Conservation (phyloP, 2,113 vertebrate genomes). For the Symphodus melops region DNA sequence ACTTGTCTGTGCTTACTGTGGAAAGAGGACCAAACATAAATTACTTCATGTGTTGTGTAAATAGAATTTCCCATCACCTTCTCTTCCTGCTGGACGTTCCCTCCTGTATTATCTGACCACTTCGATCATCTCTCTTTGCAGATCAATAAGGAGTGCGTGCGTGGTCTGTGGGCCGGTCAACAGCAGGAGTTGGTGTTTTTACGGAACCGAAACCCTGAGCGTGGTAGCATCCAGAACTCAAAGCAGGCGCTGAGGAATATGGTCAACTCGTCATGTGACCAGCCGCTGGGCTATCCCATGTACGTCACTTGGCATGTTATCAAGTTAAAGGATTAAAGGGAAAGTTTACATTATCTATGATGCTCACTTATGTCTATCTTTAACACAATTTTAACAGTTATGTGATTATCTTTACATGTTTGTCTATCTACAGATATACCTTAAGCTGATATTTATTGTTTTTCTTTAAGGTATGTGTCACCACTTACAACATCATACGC, state of each 20-base stretch:
- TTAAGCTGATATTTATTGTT: conserved; percentile 47
- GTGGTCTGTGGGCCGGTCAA: conserved; percentile 97
- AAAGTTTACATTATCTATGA: too few relatives aligned
- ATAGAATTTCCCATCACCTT: neutral
- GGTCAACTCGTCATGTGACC: conserved; percentile 98
- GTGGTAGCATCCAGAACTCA: conserved; percentile 98
- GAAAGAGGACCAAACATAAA: neutral
- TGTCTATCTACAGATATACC: neutral
- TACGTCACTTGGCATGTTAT: conserved; percentile 79
- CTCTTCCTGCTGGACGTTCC: neutral
- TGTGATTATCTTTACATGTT: neutral
- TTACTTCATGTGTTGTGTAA: too few relatives aligned
- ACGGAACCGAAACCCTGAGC: conserved; percentile 95
- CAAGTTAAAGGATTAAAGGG: neutral
- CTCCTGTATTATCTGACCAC: neutral
- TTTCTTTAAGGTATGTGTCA: conserved; percentile 86
- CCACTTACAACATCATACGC: conserved; percentile 95
- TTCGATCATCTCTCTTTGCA: conserved; percentile 55
- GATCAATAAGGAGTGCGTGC: conserved; percentile 98
- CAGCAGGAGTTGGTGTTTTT: conserved; percentile 97
- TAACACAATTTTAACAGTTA: too few relatives aligned
- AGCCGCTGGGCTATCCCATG: conserved; percentile 98
- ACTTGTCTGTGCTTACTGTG: neutral
- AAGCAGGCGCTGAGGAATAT: conserved; percentile 97
- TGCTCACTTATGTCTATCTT: too few relatives aligned